phyloP scores from a whole-genome alignment of 2,113 vertebrate species.

The Hoplias malabaricus region DNA sequence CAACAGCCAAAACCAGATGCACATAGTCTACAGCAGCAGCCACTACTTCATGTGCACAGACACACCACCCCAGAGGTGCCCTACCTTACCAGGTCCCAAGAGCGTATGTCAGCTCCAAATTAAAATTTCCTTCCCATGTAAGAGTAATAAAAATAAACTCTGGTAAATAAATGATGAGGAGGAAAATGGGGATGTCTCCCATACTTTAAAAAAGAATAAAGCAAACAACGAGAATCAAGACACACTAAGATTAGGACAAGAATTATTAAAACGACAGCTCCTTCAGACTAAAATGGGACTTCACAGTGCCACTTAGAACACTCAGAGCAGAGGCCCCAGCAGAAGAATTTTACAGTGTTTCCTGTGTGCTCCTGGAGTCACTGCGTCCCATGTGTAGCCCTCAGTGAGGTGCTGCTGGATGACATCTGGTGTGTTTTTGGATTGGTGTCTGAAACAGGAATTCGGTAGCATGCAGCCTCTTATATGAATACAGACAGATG shows the following conservation, averaged over 20 bases:
- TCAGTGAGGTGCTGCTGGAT: background rate
- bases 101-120: background rate
- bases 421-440: background rate
- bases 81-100: background rate
- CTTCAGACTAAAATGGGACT: background rate
- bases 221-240: background rate
- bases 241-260: background rate
- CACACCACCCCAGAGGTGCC: background rate
- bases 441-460: background rate
- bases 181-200: background rate
- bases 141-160: background rate
- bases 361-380: background rate
- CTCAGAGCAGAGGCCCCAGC: background rate
- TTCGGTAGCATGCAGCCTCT: background rate
- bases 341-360: background rate
- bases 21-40: too few species aligned
- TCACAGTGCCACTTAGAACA: background rate
- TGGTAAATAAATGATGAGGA: background rate
- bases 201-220: background rate
- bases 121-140: background rate
- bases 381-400: background rate
- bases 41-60: too few species aligned
- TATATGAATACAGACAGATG: background rate
- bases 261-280: background rate
- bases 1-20: too few species aligned